Evolutionary conservation across 2,888 invertebrate species (phyloP).

Genomic region (Hofmannophila pseudospretella): DNA sequence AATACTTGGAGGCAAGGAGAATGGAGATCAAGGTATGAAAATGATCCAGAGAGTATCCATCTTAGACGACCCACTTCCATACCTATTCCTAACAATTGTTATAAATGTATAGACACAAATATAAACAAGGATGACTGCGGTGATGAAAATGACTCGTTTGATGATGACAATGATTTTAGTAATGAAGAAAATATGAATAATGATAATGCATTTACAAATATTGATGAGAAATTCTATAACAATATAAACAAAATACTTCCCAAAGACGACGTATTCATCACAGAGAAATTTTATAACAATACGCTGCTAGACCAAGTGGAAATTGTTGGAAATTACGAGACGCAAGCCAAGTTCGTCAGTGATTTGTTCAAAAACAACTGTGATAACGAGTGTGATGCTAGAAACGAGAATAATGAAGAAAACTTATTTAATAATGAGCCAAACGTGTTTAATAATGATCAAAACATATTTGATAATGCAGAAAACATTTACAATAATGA

Average conservation of each 20-base stretch:
- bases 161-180: neutral
- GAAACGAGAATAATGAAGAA: slow-evolving; percentile 3
- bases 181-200: neutral
- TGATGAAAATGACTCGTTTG: neutral
- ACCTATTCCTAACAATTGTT: slow-evolving; percentile 18
- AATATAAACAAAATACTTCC: slow-evolving; percentile 39
- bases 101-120: slow-evolving; percentile 12
- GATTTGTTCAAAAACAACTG: slow-evolving; percentile 47
- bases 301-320: slow-evolving; percentile 38
- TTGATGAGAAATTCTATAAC: slow-evolving; percentile 35
- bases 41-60: slow-evolving; percentile 45
- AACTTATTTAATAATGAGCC: slow-evolving; percentile 6
- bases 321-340: slow-evolving; percentile 48
- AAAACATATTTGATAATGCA: neutral
- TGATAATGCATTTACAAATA: slow-evolving; percentile 22
- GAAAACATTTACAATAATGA: neutral
- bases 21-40: slow-evolving; percentile 73
- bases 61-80: slow-evolving; percentile 36
- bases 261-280: slow-evolving; percentile 46
- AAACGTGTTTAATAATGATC: slow-evolving; percentile 3
- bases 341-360: slow-evolving; percentile 57
- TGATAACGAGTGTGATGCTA: slow-evolving; percentile 14
- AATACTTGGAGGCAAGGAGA: slow-evolving; percentile 91
- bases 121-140: slow-evolving; percentile 3
- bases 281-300: slow-evolving; percentile 60